Percentiles rank a stretch among this genome's conserved stretches.
These are phyloP conservation scores for Nowickia ferox DNA, from an alignment of 2,888 invertebrate species.

Conservation along the genomic window DNA sequence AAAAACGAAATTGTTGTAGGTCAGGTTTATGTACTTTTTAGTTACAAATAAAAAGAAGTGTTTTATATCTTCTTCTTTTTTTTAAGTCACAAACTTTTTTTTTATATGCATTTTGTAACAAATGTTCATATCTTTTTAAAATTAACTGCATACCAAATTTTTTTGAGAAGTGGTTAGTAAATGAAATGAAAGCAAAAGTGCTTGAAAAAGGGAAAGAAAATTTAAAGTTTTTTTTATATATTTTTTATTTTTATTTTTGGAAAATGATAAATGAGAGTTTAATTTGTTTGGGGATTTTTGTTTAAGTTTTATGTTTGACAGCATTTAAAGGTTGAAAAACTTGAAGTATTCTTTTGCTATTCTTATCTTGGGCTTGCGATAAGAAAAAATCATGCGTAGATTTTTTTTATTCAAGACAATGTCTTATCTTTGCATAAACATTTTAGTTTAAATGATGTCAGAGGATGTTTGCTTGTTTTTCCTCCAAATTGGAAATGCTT, in stretches of 20 bases:
- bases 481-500: conserved; percentile 13
- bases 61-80: conserved; percentile 13
- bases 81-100: conserved; percentile 55
- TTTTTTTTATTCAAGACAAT: conserved; percentile 25
- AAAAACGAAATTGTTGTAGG: conserved; percentile 77
- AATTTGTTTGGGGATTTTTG: conserved; percentile 78
- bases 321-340: conserved; percentile 18
- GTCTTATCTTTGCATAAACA: conserved; percentile 38
- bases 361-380: conserved; percentile 74
- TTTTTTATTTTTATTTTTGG: background rate
- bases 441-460: conserved; percentile 21
- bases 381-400: conserved; percentile 47
- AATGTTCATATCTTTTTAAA: background rate
- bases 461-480: background rate
- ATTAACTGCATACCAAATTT: conserved; percentile 44
- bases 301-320: conserved; percentile 47
- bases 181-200: conserved; percentile 56
- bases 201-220: conserved; percentile 1
- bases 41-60: conserved; percentile 6
- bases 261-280: conserved; percentile 81
- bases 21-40: conserved; percentile 74
- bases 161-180: background rate
- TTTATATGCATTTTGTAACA: background rate
- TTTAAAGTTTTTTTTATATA: conserved; percentile 42
- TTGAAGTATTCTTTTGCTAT: conserved; percentile 67